Evolutionary conservation across 2,888 invertebrate species (phyloP).

Genomic region (Rhingia rostrata): DNA sequence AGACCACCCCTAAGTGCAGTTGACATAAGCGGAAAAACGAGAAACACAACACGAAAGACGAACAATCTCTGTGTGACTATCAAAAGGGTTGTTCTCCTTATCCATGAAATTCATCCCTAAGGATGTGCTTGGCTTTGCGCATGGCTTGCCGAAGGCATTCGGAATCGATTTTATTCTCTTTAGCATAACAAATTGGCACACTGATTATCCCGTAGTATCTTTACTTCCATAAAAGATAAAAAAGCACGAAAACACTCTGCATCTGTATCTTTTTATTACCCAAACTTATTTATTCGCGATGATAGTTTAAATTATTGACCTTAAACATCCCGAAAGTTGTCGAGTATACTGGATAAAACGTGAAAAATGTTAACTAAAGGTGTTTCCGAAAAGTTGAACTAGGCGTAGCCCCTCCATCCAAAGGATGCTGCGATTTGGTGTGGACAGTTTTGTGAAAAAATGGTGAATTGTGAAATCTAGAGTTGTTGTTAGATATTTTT

Average conservation of each 20-base stretch:
- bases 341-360: neutral
- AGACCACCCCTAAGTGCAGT: slow-evolving; percentile 24
- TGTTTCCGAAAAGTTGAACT: slow-evolving; percentile 44
- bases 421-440: slow-evolving; percentile 56
- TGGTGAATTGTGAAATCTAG: slow-evolving; percentile 35
- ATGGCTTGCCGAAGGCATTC: slow-evolving; percentile 69
- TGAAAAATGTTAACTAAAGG: slow-evolving; percentile 46
- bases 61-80: slow-evolving; percentile 20
- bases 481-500: slow-evolving; percentile 45
- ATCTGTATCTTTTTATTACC: slow-evolving; percentile 39
- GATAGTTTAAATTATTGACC: slow-evolving; percentile 13
- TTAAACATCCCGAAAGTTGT: slow-evolving; percentile 19
- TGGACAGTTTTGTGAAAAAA: slow-evolving; percentile 38
- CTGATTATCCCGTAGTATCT: slow-evolving; percentile 69
- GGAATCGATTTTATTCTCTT: slow-evolving; percentile 72
- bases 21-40: slow-evolving; percentile 5
- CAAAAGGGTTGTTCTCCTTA: slow-evolving; percentile 59
- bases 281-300: slow-evolving; percentile 24
- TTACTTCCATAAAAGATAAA: slow-evolving; percentile 42
- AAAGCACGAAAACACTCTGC: slow-evolving; percentile 44
- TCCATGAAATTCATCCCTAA: slow-evolving; percentile 70
- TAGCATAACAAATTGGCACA: slow-evolving; percentile 71
- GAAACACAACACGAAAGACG: slow-evolving; percentile 37
- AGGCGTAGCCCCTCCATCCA: slow-evolving; percentile 62
- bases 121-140: slow-evolving; percentile 65